Base-by-base conservation (phyloP, 2,113 vertebrate genomes). In the Todiramphus saurophagus region DNA sequence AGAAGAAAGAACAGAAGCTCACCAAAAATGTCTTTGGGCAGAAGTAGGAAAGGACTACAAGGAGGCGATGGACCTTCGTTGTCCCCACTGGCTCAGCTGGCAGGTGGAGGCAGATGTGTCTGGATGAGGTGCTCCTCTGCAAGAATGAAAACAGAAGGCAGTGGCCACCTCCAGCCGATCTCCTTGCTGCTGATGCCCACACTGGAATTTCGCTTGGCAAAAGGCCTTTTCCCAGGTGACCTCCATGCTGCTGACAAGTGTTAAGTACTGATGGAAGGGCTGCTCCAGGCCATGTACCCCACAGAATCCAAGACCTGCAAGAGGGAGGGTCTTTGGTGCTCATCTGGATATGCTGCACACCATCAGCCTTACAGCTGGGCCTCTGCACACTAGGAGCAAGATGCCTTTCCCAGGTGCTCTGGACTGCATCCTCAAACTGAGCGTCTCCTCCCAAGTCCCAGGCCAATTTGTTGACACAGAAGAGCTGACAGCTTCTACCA, bases 221-320 rank as follows among this genome's bases (percentile, higher is more conserved):
- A 84, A n/a, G 33, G 27, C 14, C 48, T 70, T 37, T 77, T 90
- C 56, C 46, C 30, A 59, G 43, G 19, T 48, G 41, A 51, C 23
- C 6, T 93, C 39, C 23, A 10, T 30, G 23, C n/a, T 68, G 30
- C 82, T 84, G 56, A 37, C 76, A 60, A 10, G 51, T 70, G 48
- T 76, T 51, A 62, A 64, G 33, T n/a, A n/a, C 4, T 1, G 1
- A 31, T 37, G 25, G 23, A 51, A 30, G 33, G 31, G 17, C 10
- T 9, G 4, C 24, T 39, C 24, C 2, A 2, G 27, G 41, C 37
- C 3, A 2, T 1, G 14, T 16, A 21, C 43, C 46, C 70, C 13
- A 1, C 27, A 23, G 51, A 72, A 51, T n/a, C 28, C 51, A 72
- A 79, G 87, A 44, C 19, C 55, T 78, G 59, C 16, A 35, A 46